Evolutionary conservation across 2,797 vertebrate species (phyloP), one percentile per base, ranked within the genome.

Genomic region (Sebastes taczanowskii): DNA sequence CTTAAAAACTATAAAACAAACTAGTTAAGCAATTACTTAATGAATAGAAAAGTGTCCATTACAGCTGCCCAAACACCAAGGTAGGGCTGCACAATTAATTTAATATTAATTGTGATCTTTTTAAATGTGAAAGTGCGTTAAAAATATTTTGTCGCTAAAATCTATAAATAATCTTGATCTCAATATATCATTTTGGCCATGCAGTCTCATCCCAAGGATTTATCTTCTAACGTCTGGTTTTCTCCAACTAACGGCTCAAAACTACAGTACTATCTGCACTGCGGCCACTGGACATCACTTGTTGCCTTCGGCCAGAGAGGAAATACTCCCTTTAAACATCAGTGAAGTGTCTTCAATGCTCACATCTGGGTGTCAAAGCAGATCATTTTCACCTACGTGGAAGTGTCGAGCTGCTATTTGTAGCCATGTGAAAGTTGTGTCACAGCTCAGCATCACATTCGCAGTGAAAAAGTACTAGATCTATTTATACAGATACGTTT

Each of bases 331-430:
- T 63, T 46, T 23, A 32, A 65, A 29, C 46, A 49, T 62, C 46
- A 71, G 67, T 11, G 16, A 35, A 30, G 38, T 59, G 46, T 76
- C 64, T 25, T 67, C 72, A 20, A 11, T 7, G 32, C 70, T 69
- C 73, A 52, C 68, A 72, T 75, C 56, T 76, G 79, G 63, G 82
- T 85, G 88, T 85, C 77, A 76, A 78, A 88, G 75, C 73, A 81
- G 52, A 81, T 81, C 27, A 78, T 82, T 88, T 81, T 80, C 79
- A 87, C 65, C 72, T 61, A 11, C 11, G 25, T 32, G 25, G 46
- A 85, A 63, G 81, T 74, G 75, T 56, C 18, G 2, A 27, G 22
- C 65, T 53, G 74, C 78, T 73, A 58, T 87, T 78, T 73, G 22
- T 18, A 53, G 71, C 29, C 0, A 0, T 8, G 11, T 68, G 73